phyloP scores from a whole-genome alignment of 2,797 vertebrate genomes.

The Gymnothorax reevesii region DNA sequence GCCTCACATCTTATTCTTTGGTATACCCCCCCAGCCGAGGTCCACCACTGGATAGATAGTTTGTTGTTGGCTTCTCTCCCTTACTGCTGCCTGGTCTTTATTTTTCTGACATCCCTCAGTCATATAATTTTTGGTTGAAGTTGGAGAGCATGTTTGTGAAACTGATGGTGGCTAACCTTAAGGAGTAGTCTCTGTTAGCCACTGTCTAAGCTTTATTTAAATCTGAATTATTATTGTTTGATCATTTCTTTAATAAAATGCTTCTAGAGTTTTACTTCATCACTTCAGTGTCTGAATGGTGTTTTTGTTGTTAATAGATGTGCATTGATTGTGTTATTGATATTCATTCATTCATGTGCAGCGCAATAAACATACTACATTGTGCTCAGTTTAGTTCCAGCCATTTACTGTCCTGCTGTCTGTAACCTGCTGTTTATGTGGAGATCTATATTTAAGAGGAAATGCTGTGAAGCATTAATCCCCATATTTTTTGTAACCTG shows the following conservation, averaged over 20 bases:
- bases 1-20: background rate
- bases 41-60: background rate
- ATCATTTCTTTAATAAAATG: background rate
- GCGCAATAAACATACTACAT: conserved; percentile 62
- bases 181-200: too few relatives aligned
- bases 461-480: conserved; percentile 72
- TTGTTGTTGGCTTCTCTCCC: too few relatives aligned
- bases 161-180: too few relatives aligned
- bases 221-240: background rate
- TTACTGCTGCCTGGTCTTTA: background rate
- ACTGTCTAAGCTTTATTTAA: too few relatives aligned
- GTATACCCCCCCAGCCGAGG: background rate
- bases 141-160: too few relatives aligned
- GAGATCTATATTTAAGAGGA: conserved; percentile 72
- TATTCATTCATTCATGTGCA: conserved; percentile 24
- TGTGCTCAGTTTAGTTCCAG: conserved; percentile 70
- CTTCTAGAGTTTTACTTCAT: background rate
- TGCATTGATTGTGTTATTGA: conserved; percentile 64
- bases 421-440: conserved; percentile 68
- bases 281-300: conserved; percentile 42
- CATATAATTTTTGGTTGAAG: too few relatives aligned
- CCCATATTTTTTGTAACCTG: conserved; percentile 67
- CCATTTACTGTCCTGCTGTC: conserved; percentile 46
- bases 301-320: conserved; percentile 60
- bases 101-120: background rate